These are phyloP conservation scores for Brachyrhaphis roseni DNA, from an alignment of 2,797 vertebrate species.

Conservation along the genomic window DNA sequence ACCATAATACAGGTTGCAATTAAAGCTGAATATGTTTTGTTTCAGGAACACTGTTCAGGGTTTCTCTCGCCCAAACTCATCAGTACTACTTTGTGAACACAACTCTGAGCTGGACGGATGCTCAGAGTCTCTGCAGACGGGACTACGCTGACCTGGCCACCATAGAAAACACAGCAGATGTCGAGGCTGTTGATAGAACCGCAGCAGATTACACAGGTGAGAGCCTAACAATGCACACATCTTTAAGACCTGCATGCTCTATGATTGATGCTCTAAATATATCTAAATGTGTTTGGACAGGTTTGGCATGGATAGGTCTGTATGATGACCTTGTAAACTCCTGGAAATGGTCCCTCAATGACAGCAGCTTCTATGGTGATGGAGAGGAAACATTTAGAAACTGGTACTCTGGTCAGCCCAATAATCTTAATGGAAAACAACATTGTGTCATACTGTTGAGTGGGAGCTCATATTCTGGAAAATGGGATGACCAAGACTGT, in stretches of 20 bases:
- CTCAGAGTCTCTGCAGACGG: conserved; percentile 47
- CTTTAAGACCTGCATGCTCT: too few species aligned
- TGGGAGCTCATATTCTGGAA: fast-evolving
- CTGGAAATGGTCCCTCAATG: conserved; percentile 58
- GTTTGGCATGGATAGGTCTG: conserved; percentile 55
- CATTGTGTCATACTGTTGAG: conserved; percentile 21
- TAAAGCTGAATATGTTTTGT: neutral
- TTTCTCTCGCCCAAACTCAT: conserved; percentile 16
- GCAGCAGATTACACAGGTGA: conserved; percentile 24
- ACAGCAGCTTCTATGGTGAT: conserved; percentile 39
- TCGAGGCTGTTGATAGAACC: conserved; percentile 1
- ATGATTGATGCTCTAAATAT: neutral
- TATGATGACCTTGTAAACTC: conserved; percentile 37
- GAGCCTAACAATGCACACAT: neutral
- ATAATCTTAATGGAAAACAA: neutral
- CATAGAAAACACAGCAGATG: conserved; percentile 24
- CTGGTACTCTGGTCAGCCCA: fast-evolving
- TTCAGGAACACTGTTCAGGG: conserved; percentile 36
- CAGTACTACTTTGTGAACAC: conserved; percentile 41
- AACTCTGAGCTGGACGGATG: conserved; percentile 31
- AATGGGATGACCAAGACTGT: neutral
- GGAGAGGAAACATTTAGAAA: conserved; percentile 43
- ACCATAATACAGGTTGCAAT: neutral
- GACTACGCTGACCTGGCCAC: conserved; percentile 50
- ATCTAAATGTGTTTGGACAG: conserved; percentile 23